Evolutionary conservation across 2,113 vertebrate species (phyloP).

Genomic region (Strix aluco): DNA sequence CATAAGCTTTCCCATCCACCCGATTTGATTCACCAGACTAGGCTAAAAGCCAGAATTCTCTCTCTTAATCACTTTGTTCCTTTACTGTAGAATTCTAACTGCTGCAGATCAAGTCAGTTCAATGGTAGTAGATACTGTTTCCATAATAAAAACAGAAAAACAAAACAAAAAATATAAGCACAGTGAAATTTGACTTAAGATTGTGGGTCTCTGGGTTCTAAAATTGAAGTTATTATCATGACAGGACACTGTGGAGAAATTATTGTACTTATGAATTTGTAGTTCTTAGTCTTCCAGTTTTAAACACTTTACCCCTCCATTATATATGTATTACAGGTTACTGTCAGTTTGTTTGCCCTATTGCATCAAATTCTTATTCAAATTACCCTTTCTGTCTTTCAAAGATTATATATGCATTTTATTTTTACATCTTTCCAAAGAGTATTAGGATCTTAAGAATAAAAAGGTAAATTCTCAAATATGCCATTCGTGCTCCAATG

Average conservation of each 20-base stretch:
- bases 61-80: not conserved
- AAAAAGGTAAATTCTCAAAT: not conserved
- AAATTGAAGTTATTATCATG: not conserved
- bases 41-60: conserved; percentile 1
- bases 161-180: not conserved
- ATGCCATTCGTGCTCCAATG: not conserved
- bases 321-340: not conserved
- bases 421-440: not conserved
- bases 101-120: not conserved
- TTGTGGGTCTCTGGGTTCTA: not conserved
- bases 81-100: not conserved
- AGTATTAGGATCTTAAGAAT: not conserved
- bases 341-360: not conserved
- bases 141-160: not conserved
- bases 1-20: not conserved
- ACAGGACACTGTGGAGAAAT: not conserved
- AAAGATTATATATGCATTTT: not conserved
- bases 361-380: not conserved
- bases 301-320: not conserved
- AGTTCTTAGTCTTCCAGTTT: not conserved
- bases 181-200: not conserved
- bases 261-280: not conserved
- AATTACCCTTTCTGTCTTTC: not conserved
- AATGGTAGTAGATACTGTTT: not conserved
- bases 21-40: not conserved